Evolutionary conservation across 2,113 vertebrate genomes (phyloP).

Genomic region (Pachypanchax playfairii): DNA sequence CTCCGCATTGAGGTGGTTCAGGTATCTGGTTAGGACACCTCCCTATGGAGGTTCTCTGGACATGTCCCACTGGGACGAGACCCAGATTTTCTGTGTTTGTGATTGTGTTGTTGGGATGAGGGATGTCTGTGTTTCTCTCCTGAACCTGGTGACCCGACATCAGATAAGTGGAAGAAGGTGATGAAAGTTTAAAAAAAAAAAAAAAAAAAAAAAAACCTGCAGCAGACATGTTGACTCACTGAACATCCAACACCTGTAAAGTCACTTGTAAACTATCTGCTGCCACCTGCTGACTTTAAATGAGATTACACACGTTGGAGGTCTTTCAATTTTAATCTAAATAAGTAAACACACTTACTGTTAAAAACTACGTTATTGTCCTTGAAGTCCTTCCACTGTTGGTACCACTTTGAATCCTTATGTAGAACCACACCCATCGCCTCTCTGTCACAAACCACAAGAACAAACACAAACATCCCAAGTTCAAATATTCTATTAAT

Average conservation of each 20-base stretch:
- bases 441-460: slow-evolving; percentile 78
- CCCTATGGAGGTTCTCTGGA: too few relatives aligned
- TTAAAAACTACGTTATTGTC: slow-evolving; percentile 96
- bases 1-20: too few relatives aligned
- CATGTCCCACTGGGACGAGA: too few relatives aligned
- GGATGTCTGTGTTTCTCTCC: too few relatives aligned
- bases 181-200: too few relatives aligned
- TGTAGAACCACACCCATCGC: slow-evolving; percentile 92
- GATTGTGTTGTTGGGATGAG: too few relatives aligned
- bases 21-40: too few relatives aligned
- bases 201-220: too few relatives aligned
- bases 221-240: neutral
- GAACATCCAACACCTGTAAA: neutral
- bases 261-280: slow-evolving; percentile 16
- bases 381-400: slow-evolving; percentile 98
- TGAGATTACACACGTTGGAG: neutral
- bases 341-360: slow-evolving; percentile 78
- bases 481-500: neutral
- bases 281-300: slow-evolving; percentile 61
- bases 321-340: neutral
- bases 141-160: too few relatives aligned
- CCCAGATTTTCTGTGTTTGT: too few relatives aligned
- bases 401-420: slow-evolving; percentile 96
- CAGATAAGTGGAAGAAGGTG: too few relatives aligned
- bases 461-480: neutral